These are phyloP conservation scores for Melanotaenia boesemani DNA, from an alignment of 2,797 vertebrate genomes.

Conservation along the genomic window DNA sequence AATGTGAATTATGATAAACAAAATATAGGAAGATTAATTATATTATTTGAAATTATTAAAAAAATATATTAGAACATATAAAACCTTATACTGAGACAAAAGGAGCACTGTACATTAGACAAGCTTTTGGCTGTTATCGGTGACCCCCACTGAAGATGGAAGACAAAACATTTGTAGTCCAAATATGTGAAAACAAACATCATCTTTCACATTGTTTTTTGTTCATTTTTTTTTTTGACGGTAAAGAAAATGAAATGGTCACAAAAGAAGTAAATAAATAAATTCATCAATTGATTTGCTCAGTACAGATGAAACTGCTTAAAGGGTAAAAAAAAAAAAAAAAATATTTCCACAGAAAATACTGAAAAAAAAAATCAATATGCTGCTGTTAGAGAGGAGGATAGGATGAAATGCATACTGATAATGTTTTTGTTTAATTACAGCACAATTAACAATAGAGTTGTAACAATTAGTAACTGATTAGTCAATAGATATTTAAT, in stretches of 20 bases:
- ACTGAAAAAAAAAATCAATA: neutral
- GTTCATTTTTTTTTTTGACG: slow-evolving; percentile 1
- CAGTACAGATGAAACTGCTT: neutral
- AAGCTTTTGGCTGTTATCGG: slow-evolving; percentile 27
- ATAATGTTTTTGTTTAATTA: neutral
- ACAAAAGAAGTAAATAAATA: neutral
- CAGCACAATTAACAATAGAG: neutral
- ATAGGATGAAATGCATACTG: neutral
- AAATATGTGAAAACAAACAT: neutral
- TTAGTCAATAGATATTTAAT: neutral
- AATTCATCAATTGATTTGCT: neutral
- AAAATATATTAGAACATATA: slow-evolving; percentile 22
- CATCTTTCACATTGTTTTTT: neutral
- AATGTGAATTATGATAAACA: neutral
- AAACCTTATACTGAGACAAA: slow-evolving; percentile 27
- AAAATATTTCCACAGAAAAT: neutral
- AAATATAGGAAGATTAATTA: neutral
- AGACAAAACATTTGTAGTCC: slow-evolving; percentile 10
- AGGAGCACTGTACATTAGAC: neutral
- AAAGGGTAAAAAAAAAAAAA: neutral
- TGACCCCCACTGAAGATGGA: slow-evolving; percentile 64
- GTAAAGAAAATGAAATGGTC: neutral
- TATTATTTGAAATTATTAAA: neutral
- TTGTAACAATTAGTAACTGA: neutral
- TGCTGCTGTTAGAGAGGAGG: neutral